Percentiles rank a stretch among this genome's conserved stretches.
Conservation (phyloP, 2,888 invertebrate genomes). For the Chrysina gloriosa region DNA sequence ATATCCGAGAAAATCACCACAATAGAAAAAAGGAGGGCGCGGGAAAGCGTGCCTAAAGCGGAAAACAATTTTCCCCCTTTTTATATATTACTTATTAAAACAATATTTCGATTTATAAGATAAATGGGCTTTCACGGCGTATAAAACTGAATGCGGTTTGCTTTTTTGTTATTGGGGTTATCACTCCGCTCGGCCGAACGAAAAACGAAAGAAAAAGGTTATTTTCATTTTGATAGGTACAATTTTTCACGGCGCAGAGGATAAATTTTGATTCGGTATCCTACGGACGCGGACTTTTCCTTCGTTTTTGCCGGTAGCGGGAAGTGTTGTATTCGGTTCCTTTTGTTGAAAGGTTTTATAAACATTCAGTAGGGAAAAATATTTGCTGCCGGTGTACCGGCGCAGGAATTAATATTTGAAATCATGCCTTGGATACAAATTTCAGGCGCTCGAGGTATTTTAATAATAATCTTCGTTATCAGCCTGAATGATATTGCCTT, state of each 20-base stretch:
- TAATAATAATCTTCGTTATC: no score
- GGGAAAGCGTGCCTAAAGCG: constrained; percentile 3
- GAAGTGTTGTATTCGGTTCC: no score
- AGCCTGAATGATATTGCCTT: no score
- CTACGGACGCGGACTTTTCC: not conserved
- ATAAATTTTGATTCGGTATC: constrained; percentile 28
- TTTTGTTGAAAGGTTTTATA: no score
- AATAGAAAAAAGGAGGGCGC: not conserved
- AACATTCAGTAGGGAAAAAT: no score
- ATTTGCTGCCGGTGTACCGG: no score
- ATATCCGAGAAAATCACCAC: no score
- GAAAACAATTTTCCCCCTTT: constrained; percentile 26
- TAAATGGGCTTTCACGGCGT: constrained; percentile 14
- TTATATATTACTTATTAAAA: constrained; percentile 41
- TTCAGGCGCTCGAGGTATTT: no score
- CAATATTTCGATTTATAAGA: constrained; percentile 41
- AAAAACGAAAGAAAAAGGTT: constrained; percentile 18
- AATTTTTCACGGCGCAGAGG: constrained; percentile 32
- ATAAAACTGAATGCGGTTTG: constrained; percentile 25
- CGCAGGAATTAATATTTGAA: no score
- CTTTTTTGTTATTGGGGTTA: constrained; percentile 20
- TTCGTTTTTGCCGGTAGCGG: no score
- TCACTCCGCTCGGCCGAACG: constrained; percentile 7
- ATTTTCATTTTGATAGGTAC: constrained; percentile 40
- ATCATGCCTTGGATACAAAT: no score